Base-by-base conservation (phyloP, 2,888 invertebrate genomes). In the Cerastis leucographa region DNA sequence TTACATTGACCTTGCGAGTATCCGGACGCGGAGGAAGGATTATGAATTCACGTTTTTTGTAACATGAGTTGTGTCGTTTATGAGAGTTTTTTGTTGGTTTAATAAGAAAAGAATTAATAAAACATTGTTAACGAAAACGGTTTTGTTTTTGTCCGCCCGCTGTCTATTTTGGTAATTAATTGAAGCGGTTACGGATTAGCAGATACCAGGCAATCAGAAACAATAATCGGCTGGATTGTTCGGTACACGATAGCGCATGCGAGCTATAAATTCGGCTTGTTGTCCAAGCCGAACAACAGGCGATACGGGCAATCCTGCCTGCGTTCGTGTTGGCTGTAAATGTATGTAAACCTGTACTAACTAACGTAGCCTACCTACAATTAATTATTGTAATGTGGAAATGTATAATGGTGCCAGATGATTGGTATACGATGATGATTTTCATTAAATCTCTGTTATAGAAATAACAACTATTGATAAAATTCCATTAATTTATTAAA, bases 181-280 rank as follows among this genome's bases (percentile, higher is more conserved):
- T 67, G 29, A 62, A 51, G 25, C 17, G n/a, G 64, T n/a, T 56
- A 54, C 54, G 64, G 68, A 70, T 78, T 51, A 70, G 59, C 22
- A 78, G 59, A 49, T 85, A 85, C 78, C 69, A 84, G 86, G 83
- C 74, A 71, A 83, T 78, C 83, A 84, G 84, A 85, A 78, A 73
- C 83, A 81, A 74, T 85, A 74, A 84, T 67, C 61, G 78, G 67
- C 17, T 66, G 72, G 54, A 85, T 84, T 82, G 86, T 42, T 85
- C 56, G 61, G 65, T 62, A 74, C 68, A 70, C 68, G 73, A 73
- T 85, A 76, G 73, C 61, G 61, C 68, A 71, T 68, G 78, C 59
- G 44, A 85, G 86, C 74, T 62, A 84, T 84, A 85, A 84, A 84
- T 84, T 83, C 85, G 70, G 83, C 71, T 85, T 84, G 83, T 72